These are phyloP conservation scores for Okapia johnstoni DNA, from an alignment of 2,113 vertebrate genomes.

Conservation along the genomic window DNA sequence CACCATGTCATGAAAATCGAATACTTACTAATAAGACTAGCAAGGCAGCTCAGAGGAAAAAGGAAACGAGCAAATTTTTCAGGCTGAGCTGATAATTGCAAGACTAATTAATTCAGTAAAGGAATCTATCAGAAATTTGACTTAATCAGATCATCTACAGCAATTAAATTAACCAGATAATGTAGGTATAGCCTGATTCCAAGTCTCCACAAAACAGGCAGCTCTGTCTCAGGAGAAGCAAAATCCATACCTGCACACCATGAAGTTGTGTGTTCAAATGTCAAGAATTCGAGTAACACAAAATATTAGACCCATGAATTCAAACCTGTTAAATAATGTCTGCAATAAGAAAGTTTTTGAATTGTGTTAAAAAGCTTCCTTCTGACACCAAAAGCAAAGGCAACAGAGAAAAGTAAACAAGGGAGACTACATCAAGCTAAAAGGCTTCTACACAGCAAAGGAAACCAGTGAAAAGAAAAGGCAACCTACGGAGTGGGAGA, in stretches of 20 bases:
- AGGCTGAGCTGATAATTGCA: neutral
- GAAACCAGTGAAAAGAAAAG: neutral
- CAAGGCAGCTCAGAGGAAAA: neutral
- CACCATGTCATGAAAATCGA: neutral
- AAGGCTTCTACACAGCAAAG: neutral
- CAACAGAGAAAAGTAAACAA: neutral
- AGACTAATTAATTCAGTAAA: constrained; percentile 31
- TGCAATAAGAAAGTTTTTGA: neutral
- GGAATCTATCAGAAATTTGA: constrained; percentile 23
- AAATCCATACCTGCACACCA: neutral
- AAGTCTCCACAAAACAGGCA: neutral
- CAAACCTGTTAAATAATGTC: neutral
- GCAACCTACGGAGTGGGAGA: neutral
- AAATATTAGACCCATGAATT: neutral
- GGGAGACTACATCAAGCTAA: neutral
- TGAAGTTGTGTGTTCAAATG: neutral
- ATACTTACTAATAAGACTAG: constrained; percentile 2
- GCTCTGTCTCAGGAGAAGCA: neutral
- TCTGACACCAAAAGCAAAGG: neutral
- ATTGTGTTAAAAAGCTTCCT: neutral
- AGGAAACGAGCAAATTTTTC: constrained; percentile 20
- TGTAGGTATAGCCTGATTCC: neutral
- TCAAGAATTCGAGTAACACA: neutral
- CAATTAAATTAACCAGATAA: constrained; percentile 21
- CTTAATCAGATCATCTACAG: constrained; percentile 29